Percentiles rank a stretch among this genome's conserved stretches.
Evolutionary conservation across 1,140 invertebrate genomes (phyloP).

Genomic region (Planococcus citri): DNA sequence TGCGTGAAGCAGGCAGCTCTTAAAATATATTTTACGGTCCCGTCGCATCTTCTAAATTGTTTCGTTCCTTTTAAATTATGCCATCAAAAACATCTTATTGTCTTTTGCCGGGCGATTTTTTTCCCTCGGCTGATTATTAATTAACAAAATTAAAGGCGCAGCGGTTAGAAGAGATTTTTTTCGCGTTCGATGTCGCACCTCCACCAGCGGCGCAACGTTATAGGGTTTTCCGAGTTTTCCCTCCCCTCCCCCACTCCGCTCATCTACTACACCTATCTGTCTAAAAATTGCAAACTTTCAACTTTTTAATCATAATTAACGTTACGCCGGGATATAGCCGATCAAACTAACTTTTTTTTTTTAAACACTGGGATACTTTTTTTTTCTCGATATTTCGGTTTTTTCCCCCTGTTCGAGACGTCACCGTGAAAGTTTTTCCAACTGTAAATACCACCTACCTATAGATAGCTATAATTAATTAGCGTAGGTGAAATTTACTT

Average conservation of each 20-base stretch:
- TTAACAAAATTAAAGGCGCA: not conserved
- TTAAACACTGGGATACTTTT: too few species aligned
- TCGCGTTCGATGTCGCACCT: too few species aligned
- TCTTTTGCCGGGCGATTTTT: not conserved
- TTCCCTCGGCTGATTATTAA: not conserved
- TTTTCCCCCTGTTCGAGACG: too few species aligned
- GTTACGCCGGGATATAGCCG: too few species aligned
- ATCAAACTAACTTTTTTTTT: too few species aligned
- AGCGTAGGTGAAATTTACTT: slow-evolving; percentile 1
- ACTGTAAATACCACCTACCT: too few species aligned
- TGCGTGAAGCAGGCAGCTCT: not conserved
- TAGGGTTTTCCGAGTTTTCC: not conserved
- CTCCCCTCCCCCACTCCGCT: not conserved
- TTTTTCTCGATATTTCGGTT: too few species aligned
- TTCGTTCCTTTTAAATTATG: not conserved
- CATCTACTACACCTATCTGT: too few species aligned
- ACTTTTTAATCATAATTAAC: not conserved
- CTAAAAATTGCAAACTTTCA: not conserved
- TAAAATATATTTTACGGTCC: not conserved
- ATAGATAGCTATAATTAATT: not conserved
- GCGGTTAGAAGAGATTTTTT: not conserved
- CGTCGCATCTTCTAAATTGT: slow-evolving; percentile 2
- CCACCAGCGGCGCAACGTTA: too few species aligned
- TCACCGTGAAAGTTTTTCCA: too few species aligned
- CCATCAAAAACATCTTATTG: not conserved